A percentile compares a stretch with the other conserved stretches of the same genome.
Conservation (phyloP, 2,797 vertebrate species). For the Jordanella pulchra region DNA sequence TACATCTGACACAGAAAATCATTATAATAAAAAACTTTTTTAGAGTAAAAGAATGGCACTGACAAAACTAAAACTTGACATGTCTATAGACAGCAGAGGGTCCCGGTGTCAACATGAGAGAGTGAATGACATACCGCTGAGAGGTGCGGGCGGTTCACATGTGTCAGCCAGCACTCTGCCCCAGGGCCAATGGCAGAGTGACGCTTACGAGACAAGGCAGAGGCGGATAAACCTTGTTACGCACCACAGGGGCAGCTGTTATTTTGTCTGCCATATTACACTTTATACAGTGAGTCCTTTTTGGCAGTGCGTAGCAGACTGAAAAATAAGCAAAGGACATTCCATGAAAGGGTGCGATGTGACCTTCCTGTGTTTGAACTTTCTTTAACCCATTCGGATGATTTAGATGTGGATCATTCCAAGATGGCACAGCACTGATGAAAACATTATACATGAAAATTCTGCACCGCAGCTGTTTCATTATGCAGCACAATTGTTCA, state of each 20-base stretch:
- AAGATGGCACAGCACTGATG: slow-evolving; percentile 3
- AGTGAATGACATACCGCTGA: slow-evolving; percentile 60
- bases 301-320: slow-evolving; percentile 25
- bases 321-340: slow-evolving; percentile 34
- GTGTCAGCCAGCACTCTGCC: slow-evolving; percentile 72
- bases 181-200: slow-evolving; percentile 61
- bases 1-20: slow-evolving; percentile 50
- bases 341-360: background rate
- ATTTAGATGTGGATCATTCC: slow-evolving; percentile 12
- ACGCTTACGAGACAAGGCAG: slow-evolving; percentile 72
- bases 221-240: slow-evolving; percentile 53
- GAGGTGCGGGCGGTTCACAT: slow-evolving; percentile 61
- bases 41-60: slow-evolving; percentile 7
- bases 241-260: slow-evolving; percentile 49
- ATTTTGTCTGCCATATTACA: slow-evolving; percentile 21
- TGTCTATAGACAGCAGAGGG: slow-evolving; percentile 61
- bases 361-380: slow-evolving; percentile 20
- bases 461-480: slow-evolving; percentile 11
- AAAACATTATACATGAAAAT: slow-evolving; percentile 10
- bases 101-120: slow-evolving; percentile 65
- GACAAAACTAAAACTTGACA: slow-evolving; percentile 40
- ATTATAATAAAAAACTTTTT: slow-evolving; percentile 9
- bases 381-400: slow-evolving; percentile 3
- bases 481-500: slow-evolving; percentile 14
- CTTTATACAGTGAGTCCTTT: slow-evolving; percentile 15